Evolutionary conservation across 1,140 invertebrate species (phyloP).

Genomic region (Drosophila tani): DNA sequence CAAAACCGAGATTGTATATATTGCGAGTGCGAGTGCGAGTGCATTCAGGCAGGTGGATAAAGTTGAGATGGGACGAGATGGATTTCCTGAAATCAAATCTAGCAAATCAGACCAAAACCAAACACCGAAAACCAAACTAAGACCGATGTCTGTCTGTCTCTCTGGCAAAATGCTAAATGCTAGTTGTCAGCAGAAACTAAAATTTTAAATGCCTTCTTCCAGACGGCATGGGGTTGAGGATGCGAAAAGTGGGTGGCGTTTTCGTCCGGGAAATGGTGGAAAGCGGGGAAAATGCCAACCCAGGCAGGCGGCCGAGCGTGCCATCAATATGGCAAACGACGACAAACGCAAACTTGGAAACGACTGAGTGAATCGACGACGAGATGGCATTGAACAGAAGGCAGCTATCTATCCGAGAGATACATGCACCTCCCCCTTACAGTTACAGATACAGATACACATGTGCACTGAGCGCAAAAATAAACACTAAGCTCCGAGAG

Average conservation of each 20-base stretch:
- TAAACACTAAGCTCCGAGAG: too few relatives aligned
- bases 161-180: constrained; percentile 33
- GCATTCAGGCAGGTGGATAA: constrained; percentile 62
- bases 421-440: not conserved
- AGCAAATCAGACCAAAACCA: constrained; percentile 80
- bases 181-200: constrained; percentile 55
- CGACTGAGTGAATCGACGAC: constrained; percentile 69
- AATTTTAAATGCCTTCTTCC: constrained; percentile 62
- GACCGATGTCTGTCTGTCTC: constrained; percentile 25
- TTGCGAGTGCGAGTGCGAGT: constrained; percentile 6
- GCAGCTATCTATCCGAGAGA: constrained; percentile 13
- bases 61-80: constrained; percentile 18
- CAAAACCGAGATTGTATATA: constrained; percentile 54
- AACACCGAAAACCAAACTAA: constrained; percentile 61
- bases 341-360: constrained; percentile 77
- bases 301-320: constrained; percentile 68
- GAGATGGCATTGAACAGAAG: constrained; percentile 71
- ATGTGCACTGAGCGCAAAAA: constrained; percentile 12
- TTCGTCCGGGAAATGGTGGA: not conserved
- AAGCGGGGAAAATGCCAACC: not conserved
- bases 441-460: constrained; percentile 41
- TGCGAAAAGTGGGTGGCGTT: not conserved
- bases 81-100: constrained; percentile 84
- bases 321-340: constrained; percentile 79
- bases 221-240: constrained; percentile 1